Conservation (phyloP, 2,113 vertebrate genomes). For the Neomonachus schauinslandi region DNA sequence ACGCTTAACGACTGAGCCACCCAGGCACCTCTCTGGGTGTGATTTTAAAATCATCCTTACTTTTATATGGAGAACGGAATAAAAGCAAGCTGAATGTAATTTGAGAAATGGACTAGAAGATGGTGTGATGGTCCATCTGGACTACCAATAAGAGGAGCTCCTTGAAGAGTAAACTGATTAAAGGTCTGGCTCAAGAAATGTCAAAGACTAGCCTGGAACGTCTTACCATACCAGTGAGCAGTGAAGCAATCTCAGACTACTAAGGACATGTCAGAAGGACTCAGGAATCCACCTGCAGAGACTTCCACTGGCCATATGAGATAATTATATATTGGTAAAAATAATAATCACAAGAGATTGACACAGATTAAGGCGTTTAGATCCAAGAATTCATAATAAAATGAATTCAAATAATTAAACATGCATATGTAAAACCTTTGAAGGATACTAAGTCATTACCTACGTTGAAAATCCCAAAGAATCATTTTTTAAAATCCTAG, state of each 20-base stretch:
- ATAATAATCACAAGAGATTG: neutral
- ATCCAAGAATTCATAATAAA: neutral
- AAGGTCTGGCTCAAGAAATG: neutral
- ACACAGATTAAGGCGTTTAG: neutral
- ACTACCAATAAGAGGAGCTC: neutral
- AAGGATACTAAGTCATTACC: neutral
- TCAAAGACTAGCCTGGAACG: neutral
- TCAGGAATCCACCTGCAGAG: neutral
- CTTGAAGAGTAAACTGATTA: conserved; percentile 7
- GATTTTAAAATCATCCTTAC: neutral
- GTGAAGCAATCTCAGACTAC: neutral
- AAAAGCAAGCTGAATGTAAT: neutral
- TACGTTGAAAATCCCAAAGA: neutral
- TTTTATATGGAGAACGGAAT: neutral
- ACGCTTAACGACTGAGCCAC: too few species aligned
- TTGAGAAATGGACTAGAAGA: neutral
- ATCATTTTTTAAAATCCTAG: neutral
- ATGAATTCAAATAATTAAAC: neutral
- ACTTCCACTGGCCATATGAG: neutral
- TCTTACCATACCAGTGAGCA: neutral
- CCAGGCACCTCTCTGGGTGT: neutral
- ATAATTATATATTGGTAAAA: neutral
- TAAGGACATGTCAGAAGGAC: neutral
- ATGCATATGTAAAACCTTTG: neutral
- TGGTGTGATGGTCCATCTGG: neutral